phyloP scores from a whole-genome alignment of 2,888 invertebrate genomes.

The Drosophila pseudotalamancana region DNA sequence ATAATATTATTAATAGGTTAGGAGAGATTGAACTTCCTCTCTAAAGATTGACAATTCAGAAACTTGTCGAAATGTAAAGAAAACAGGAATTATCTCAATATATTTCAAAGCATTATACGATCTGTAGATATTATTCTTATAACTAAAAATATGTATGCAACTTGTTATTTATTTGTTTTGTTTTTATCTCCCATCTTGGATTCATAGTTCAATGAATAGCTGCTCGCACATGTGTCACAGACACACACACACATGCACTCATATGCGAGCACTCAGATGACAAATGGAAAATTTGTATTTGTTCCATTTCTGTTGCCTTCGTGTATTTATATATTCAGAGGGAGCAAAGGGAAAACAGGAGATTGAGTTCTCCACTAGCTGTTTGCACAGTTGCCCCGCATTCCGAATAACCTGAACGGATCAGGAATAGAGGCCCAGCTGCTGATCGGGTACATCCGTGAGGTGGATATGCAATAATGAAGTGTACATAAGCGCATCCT shows the following conservation, averaged over 20 bases:
- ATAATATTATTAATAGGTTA: too few species aligned
- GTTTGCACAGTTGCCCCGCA: slow-evolving; percentile 44
- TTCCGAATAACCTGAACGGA: slow-evolving; percentile 11
- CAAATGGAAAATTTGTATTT: not conserved
- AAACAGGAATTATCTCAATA: too few species aligned
- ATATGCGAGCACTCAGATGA: not conserved
- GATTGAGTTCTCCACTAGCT: slow-evolving; percentile 21
- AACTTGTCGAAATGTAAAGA: too few species aligned
- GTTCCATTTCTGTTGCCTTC: not conserved
- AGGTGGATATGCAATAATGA: slow-evolving; percentile 12
- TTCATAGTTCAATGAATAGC: not conserved
- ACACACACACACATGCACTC: not conserved
- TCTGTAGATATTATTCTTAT: too few species aligned
- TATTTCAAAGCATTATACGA: too few species aligned
- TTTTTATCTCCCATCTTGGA: not conserved
- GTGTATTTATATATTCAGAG: slow-evolving; percentile 5
- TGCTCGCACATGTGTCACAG: not conserved
- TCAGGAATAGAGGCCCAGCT: slow-evolving; percentile 10
- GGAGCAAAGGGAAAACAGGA: too few species aligned
- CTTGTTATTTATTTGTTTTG: not conserved
- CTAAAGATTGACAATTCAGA: too few species aligned
- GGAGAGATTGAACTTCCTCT: too few species aligned
- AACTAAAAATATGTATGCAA: too few species aligned
- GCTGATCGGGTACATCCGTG: not conserved
- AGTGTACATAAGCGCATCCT: slow-evolving; percentile 27